Percentiles rank a stretch among this genome's conserved stretches.
Conservation (phyloP, 2,113 vertebrate genomes). For the Typhlomys cinereus region DNA sequence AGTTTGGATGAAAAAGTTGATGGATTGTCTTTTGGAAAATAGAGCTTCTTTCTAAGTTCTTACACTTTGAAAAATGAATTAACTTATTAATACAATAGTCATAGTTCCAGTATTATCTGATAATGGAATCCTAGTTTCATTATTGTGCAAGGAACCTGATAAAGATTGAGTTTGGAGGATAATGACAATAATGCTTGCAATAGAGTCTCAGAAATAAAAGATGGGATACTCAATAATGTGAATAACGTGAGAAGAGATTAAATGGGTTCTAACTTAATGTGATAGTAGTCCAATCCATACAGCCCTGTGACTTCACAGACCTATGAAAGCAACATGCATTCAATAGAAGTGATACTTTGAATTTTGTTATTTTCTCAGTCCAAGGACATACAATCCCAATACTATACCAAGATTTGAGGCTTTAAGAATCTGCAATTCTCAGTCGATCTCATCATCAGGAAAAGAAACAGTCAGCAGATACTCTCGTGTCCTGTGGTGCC, state of each 20-base stretch:
- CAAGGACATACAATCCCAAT: not conserved
- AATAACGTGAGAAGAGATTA: not conserved
- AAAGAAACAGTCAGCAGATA: not conserved
- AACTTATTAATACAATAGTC: not conserved
- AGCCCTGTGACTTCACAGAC: not conserved
- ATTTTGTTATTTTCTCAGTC: not conserved
- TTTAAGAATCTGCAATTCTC: no score
- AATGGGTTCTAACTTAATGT: not conserved
- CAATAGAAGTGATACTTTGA: not conserved
- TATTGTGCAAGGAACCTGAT: not conserved
- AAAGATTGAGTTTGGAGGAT: not conserved
- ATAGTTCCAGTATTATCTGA: not conserved
- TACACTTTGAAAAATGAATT: constrained; percentile 21
- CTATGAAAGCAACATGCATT: not conserved
- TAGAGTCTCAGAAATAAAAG: not conserved
- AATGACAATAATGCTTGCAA: not conserved
- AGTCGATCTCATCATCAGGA: not conserved
- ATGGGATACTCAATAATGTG: not conserved
- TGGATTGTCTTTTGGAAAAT: constrained; percentile 36
- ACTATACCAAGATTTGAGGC: not conserved
- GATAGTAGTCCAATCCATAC: not conserved
- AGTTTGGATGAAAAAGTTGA: constrained; percentile 45
- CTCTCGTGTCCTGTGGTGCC: not conserved
- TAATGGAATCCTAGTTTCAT: not conserved
- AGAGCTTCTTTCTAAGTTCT: constrained; percentile 22